Evolutionary conservation across 2,113 vertebrate species (phyloP), one percentile per base, ranked within the genome.

Genomic region (Ochotona princeps): DNA sequence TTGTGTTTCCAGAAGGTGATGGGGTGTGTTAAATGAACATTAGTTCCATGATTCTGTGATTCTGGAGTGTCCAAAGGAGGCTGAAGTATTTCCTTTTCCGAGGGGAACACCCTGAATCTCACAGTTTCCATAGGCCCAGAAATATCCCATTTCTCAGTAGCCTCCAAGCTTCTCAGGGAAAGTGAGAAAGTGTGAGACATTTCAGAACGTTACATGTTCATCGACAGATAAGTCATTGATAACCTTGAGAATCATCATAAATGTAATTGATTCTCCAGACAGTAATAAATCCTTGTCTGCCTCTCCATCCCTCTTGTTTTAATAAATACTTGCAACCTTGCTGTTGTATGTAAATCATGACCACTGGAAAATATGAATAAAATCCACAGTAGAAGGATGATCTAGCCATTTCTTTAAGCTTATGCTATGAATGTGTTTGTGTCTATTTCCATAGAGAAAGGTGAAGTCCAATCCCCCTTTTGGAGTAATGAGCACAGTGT

Each of bases 361-460:
- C 25, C 70, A 65, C 54, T 61, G 17, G n/a, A 61, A 2, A 7
- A 5, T 63, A 75, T 35, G 57, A 73, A 30, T n/a, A 61, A 18
- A 54, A 38, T 28, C 87, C 23, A 26, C 20, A 79, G 32, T 35
- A 70, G 73, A 84, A 95, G 63, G n/a, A 4, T 66, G 8, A 65
- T 61, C 32, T n/a, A 57, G 32, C 8, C 10, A 1, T 20, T 57
- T 87, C 38, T 87, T 90, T 51, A 66, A 54, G 18, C 83, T 72
- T 75, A 20, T 32, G 70, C 51, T 95, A 15, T 32, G 44, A 32
- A 15, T 84, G 23, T 75, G n/a, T 51, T 92, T 94, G 47, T 79
- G 49, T 91, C 75, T 82, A 93, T 89, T 89, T 93, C 61, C 72
- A 87, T 20, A 87, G 74, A 80, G 79, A 91, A 90, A 94, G 84